A percentile compares a stretch with the other conserved stretches of the same genome.
phyloP scores from a whole-genome alignment of 2,797 vertebrate species.

The Dendrocincla tyrannina region DNA sequence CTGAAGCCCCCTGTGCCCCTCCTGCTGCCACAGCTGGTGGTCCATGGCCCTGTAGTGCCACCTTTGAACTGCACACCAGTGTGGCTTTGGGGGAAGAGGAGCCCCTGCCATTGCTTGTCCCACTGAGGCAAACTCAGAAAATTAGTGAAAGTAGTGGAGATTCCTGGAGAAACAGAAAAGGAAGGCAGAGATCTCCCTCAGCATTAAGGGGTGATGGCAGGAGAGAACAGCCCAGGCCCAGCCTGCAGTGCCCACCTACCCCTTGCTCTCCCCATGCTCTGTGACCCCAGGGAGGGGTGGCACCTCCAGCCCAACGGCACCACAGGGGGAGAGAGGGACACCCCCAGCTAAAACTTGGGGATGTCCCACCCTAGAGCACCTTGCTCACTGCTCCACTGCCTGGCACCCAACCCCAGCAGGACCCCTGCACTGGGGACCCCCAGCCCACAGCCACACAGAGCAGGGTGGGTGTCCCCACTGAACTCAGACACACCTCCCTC shows the following conservation, averaged over 20 bases:
- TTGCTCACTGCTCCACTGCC: rapidly evolving
- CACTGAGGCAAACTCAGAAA: neutral
- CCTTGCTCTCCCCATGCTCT: neutral
- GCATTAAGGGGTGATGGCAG: neutral
- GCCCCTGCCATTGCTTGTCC: neutral
- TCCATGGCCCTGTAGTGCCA: neutral
- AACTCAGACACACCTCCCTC: rapidly evolving
- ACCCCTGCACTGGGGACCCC: neutral
- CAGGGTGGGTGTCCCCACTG: rapidly evolving
- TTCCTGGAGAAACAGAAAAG: neutral
- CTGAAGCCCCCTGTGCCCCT: neutral
- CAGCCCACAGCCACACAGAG: rapidly evolving
- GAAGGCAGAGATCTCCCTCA: neutral
- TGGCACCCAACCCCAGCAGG: neutral
- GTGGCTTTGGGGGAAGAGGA: rapidly evolving
- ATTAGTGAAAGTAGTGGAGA: neutral
- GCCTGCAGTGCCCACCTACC: neutral
- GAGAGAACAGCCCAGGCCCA: neutral
- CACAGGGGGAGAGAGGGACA: rapidly evolving
- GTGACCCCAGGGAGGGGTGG: rapidly evolving
- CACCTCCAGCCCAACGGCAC: neutral
- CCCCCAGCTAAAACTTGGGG: neutral
- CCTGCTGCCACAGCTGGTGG: neutral
- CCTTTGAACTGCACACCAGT: neutral
- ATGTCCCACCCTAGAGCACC: neutral